Base-by-base conservation (phyloP, 2,888 invertebrate species). In the Desoria tigrina region DNA sequence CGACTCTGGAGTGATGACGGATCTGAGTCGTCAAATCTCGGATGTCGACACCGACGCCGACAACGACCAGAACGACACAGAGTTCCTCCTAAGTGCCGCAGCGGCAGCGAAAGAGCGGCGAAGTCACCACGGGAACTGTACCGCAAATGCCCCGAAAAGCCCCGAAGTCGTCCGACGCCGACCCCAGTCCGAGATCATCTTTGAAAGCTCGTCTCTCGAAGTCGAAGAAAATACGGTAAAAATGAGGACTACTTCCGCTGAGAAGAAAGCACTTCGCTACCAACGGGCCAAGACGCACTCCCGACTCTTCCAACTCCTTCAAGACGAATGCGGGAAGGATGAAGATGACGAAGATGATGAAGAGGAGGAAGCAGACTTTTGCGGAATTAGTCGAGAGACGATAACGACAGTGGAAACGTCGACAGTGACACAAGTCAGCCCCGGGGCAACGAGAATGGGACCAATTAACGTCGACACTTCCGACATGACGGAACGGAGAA, bases 261-360 rank as follows among this genome's bases (percentile, higher is more conserved):
- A 71, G 23, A 82, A 82, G 42, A 86, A 85, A 75, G 84, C 83
- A 14, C 16, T 45, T 6, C 83, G 84, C 65, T 89, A 87, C 78
- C 86, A 88, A 78, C 81, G 89, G 59, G 88, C 88, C 2, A 85
- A 87, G 42, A 89, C 89, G 42, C 89, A 89, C 79, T 88, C 88
- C 50, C 82, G 89, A 71, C 80, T 89, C 23, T 88, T 87, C 76
- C 85, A 86, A 76, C 79, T 89, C 16, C 79, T 89, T 24, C 87
- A 86, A 78, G 86, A 86, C 55, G 86, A 85, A 75, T 83, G 83
- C 16, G 72, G 74, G 24, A 74, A 74, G 49, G 77, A 76, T 9
- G 76, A 74, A 28, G 76, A 74, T 37, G 74, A 76, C 51, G 77
- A 78, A 2, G 80, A 80, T 57, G 79, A 78, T 49, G 45, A 45